Percentiles rank a stretch among this genome's conserved stretches.
phyloP scores from a whole-genome alignment of 2,113 vertebrate genomes.

The Charadrius vociferus region DNA sequence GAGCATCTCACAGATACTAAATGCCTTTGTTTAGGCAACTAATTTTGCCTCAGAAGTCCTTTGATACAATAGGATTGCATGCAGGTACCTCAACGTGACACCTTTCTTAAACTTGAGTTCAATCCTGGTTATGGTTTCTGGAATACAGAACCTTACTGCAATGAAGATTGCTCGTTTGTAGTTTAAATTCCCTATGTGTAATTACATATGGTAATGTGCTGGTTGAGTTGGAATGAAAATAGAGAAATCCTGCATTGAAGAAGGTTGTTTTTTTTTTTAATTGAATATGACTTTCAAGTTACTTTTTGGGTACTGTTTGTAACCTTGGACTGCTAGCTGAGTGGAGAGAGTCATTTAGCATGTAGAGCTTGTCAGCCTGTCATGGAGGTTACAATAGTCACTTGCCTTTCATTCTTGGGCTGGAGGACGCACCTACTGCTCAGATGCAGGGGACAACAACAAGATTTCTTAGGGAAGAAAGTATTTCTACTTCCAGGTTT shows the following conservation, averaged over 20 bases:
- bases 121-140: neutral
- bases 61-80: neutral
- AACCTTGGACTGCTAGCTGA: neutral
- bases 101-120: neutral
- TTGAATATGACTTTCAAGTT: neutral
- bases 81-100: neutral
- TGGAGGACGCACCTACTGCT: neutral
- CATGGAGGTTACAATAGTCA: neutral
- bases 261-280: neutral
- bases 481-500: neutral
- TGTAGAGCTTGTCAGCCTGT: neutral
- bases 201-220: neutral
- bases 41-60: neutral
- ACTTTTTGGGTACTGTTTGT: neutral
- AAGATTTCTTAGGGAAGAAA: neutral
- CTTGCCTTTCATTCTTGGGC: neutral
- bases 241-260: neutral
- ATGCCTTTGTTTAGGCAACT: neutral
- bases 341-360: neutral
- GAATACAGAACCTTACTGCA: neutral
- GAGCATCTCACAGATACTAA: neutral
- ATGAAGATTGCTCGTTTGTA: neutral
- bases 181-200: neutral
- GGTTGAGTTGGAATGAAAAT: neutral
- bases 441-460: neutral